Evolutionary conservation across 2,888 invertebrate species (phyloP), one percentile per base, ranked within the genome.

Genomic region (Microchrysa polita): DNA sequence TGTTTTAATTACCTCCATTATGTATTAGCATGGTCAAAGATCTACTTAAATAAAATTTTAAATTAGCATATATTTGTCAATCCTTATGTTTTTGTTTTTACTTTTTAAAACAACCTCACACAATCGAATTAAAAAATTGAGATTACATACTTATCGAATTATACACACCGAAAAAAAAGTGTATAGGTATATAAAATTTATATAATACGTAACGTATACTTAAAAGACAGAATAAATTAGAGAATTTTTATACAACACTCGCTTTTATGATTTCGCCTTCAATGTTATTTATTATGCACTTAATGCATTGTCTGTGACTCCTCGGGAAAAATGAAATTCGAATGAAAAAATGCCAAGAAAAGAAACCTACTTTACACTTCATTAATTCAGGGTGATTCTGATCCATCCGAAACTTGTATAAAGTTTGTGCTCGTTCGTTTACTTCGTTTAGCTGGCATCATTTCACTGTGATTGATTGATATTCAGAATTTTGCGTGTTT

Each of bases 171-270:
- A 48, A 55, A n/a, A n/a, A n/a, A n/a, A n/a, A n/a, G n/a, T n/a
- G n/a, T 55, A 16, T 14, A n/a, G n/a, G n/a, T 52, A 20, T 55
- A 55, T 20, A 55, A 55, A 55, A 20, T 55, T 18, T 2, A 20
- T 34, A 34, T 34, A n/a, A 34, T 34, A 34, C 27, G 27, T 34
- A 34, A n/a, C 7, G 7, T 7, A 34, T 34, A 34, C 27, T 18
- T 55, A 55, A 55, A 55, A 55, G 20, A 9, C 18, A 55, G 20
- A 42, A 65, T 65, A 20, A 65, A 63, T 63, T 22, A 63, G 48
- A 48, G 12, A 42, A 65, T 22, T 65, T 27, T 20, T 22, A 65
- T 48, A 44, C 20, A 65, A 44, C 65, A 65, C 65, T 65, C 48
- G 48, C 12, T n/a, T 48, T 57, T 16, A 5, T n/a, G n/a, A n/a